Evolutionary conservation across 2,113 vertebrate species (phyloP), one percentile per base, ranked within the genome.

Genomic region (Patagioenas fasciata): DNA sequence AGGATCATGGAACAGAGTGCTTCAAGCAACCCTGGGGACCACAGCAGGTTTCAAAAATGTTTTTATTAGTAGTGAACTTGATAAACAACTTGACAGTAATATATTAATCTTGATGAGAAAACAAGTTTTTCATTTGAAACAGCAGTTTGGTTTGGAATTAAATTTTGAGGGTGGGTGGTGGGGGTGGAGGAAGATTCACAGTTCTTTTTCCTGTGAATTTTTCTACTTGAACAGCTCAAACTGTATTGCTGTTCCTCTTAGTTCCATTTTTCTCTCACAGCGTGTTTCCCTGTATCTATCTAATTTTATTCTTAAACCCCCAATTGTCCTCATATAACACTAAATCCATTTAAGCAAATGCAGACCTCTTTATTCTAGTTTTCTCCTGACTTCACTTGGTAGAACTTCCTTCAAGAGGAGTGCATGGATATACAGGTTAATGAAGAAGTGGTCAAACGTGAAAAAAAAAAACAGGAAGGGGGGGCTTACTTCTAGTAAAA

Each of bases 51-150:
- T 96, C 78, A 71, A 95, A 95, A 93, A 94, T 80, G 44, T 89
- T 96, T 97, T 94, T 90, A 81, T 86, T 91, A 75, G 36, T 93
- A 65, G 80, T 89, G 67, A 95, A 88, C 71, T 80, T 93, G 67
- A 85, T 87, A 89, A 96, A 91, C 72, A 97, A 90, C 51, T 96
- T 90, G 47, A 93, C 65, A 80, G 34, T 67, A 82, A 78, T 86
- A 72, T 73, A 81, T 73, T 93, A 91, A 85, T 97, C 38, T 83
- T 94, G 80, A 90, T 61, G 84, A 66, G 44, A 95, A 91, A 80
- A 93, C 34, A 88, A 44, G 61, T 15, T 85, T 95, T 91, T 72
- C 16, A 84, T 94, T 94, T 92, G 72, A 75, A 92, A 82, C 11
- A 53, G 11, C 29, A 53, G 20, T 88, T 89, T 66, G 28, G 36